Evolutionary conservation across 1,140 invertebrate genomes (phyloP).

Genomic region (Drosophila bipectinata): DNA sequence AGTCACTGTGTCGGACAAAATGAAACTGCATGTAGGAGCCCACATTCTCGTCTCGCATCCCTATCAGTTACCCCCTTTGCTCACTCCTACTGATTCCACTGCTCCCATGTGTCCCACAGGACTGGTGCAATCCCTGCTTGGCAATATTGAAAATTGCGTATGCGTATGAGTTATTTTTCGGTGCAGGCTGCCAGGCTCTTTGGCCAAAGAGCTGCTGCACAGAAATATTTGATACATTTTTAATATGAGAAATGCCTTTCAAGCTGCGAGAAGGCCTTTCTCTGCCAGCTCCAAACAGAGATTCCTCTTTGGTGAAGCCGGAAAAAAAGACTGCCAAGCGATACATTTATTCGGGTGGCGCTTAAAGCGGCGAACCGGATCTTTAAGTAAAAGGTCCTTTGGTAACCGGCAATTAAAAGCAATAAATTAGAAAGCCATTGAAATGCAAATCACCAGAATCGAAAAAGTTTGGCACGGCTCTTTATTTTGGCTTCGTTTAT

Average conservation of each 20-base stretch:
- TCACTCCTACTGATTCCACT: conserved; percentile 1
- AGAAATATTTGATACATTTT: conserved; percentile 81
- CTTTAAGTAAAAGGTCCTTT: conserved; percentile 42
- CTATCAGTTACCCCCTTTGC: neutral
- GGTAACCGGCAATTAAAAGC: conserved; percentile 56
- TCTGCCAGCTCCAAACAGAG: conserved; percentile 7
- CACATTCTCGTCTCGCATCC: conserved; percentile 25
- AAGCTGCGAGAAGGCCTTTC: conserved; percentile 51
- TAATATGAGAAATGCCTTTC: conserved; percentile 80
- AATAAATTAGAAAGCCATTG: conserved; percentile 73
- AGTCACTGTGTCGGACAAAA: conserved; percentile 29
- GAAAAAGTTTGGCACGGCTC: conserved; percentile 50
- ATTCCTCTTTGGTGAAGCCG: conserved; percentile 58
- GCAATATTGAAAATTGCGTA: conserved; percentile 80
- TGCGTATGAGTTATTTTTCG: conserved; percentile 70
- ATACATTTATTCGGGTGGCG: conserved; percentile 19
- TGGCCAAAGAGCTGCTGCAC: conserved; percentile 37
- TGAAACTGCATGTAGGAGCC: conserved; percentile 41
- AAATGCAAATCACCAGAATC: conserved; percentile 58
- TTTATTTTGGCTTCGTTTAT: conserved; percentile 5
- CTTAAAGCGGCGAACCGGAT: conserved; percentile 40
- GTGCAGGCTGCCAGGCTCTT: conserved; percentile 37
- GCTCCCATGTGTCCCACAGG: neutral
- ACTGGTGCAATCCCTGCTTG: conserved; percentile 23
- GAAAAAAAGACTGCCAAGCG: conserved; percentile 5